These are phyloP conservation scores for Nemotelus pantherinus DNA, from an alignment of 2,888 invertebrate genomes.

Conservation along the genomic window DNA sequence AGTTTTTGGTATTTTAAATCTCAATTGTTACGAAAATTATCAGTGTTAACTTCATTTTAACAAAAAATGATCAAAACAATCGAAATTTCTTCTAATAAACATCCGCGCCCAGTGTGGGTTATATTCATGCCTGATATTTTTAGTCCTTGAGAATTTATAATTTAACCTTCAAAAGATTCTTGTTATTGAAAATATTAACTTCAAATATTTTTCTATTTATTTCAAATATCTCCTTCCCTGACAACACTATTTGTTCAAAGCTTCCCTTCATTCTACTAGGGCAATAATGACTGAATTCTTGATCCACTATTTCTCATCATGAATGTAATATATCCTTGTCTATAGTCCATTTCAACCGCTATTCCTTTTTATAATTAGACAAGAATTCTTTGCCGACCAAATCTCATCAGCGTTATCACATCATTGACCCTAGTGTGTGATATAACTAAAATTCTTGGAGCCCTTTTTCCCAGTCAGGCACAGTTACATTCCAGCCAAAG, in stretches of 20 bases:
- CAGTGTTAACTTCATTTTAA: too few species aligned
- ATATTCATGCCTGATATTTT: too few species aligned
- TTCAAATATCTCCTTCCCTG: neutral
- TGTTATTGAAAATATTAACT: neutral
- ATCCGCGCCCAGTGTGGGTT: too few species aligned
- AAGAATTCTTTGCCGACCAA: conserved; percentile 20
- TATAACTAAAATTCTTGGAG: neutral
- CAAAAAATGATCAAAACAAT: too few species aligned
- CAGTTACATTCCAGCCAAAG: neutral
- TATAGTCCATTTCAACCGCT: neutral
- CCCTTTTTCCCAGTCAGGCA: neutral
- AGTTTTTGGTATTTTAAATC: too few species aligned
- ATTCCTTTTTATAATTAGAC: conserved; percentile 28
- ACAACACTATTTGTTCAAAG: neutral
- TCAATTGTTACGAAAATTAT: too few species aligned
- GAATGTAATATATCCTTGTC: neutral
- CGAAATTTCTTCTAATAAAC: too few species aligned
- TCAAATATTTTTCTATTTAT: neutral
- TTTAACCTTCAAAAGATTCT: neutral
- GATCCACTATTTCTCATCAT: neutral
- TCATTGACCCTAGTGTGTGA: conserved; percentile 18
- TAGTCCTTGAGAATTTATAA: neutral
- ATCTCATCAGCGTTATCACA: conserved; percentile 41
- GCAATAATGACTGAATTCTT: neutral
- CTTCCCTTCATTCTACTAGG: neutral